phyloP scores from a whole-genome alignment of 2,888 invertebrate genomes.

The Phorcus lineatus region DNA sequence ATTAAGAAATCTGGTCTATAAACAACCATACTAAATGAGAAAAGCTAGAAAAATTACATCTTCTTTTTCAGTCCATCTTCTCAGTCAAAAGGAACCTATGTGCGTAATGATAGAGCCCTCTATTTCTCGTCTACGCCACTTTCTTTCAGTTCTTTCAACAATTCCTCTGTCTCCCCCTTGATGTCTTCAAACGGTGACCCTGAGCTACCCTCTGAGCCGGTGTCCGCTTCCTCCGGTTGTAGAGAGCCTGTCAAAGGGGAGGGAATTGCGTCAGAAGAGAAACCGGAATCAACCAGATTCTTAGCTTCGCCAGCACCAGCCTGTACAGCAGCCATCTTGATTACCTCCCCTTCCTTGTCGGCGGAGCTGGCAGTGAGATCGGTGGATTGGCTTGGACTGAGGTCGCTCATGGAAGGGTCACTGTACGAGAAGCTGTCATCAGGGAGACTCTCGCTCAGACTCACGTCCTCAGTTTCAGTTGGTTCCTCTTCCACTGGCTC shows the following conservation, averaged over 20 bases:
- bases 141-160: not conserved
- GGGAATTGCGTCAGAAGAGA: not conserved
- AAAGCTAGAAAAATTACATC: too few relatives aligned
- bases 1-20: too few relatives aligned
- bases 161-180: slow-evolving; percentile 32
- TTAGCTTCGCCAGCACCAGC: not conserved
- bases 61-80: too few relatives aligned
- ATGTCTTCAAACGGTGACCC: slow-evolving; percentile 49
- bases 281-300: not conserved
- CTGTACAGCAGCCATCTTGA: not conserved
- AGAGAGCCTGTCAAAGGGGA: slow-evolving; percentile 5
- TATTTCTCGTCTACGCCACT: not conserved
- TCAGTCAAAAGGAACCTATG: too few relatives aligned
- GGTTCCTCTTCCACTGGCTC: not conserved
- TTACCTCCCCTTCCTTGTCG: slow-evolving; percentile 14
- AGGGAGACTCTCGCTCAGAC: not conserved
- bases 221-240: slow-evolving; percentile 2
- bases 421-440: slow-evolving; percentile 22
- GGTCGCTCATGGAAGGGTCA: not conserved
- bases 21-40: too few relatives aligned
- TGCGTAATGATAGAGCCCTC: not conserved
- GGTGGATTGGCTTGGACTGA: not conserved
- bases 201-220: slow-evolving; percentile 41
- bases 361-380: slow-evolving; percentile 17
- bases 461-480: not conserved